Percentiles rank a stretch among this genome's conserved stretches.
These are phyloP conservation scores for Erythrocercus mccallii DNA, from an alignment of 2,113 vertebrate genomes.

Conservation along the genomic window DNA sequence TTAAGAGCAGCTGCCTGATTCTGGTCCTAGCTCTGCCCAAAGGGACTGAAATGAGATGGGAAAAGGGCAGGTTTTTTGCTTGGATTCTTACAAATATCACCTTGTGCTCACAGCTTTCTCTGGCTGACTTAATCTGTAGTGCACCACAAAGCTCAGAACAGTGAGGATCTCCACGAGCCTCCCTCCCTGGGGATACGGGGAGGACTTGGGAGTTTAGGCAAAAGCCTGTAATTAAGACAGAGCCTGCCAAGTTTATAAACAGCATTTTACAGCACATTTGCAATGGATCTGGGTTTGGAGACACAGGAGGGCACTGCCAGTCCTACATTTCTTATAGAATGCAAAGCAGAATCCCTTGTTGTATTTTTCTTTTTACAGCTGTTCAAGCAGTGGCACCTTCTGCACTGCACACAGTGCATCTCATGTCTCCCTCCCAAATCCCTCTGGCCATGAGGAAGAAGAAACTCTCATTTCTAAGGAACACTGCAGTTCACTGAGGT, in stretches of 20 bases:
- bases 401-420: background rate
- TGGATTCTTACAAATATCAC: background rate
- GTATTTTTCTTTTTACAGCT: background rate
- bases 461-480: background rate
- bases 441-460: background rate
- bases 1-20: background rate
- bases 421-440: background rate
- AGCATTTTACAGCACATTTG: background rate
- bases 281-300: background rate
- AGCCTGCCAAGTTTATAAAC: background rate
- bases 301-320: background rate
- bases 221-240: background rate
- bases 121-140: background rate
- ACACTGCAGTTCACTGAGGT: background rate
- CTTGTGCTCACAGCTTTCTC: background rate
- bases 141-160: background rate
- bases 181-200: background rate
- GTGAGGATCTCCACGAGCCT: background rate
- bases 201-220: background rate
- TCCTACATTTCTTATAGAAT: background rate
- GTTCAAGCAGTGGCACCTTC: background rate
- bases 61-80: background rate
- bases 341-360: background rate
- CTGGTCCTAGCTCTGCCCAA: background rate
- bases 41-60: background rate